Base-by-base conservation (phyloP, 2,113 vertebrate species). In the western clawed frog (Xenopus tropicalis) region DNA sequence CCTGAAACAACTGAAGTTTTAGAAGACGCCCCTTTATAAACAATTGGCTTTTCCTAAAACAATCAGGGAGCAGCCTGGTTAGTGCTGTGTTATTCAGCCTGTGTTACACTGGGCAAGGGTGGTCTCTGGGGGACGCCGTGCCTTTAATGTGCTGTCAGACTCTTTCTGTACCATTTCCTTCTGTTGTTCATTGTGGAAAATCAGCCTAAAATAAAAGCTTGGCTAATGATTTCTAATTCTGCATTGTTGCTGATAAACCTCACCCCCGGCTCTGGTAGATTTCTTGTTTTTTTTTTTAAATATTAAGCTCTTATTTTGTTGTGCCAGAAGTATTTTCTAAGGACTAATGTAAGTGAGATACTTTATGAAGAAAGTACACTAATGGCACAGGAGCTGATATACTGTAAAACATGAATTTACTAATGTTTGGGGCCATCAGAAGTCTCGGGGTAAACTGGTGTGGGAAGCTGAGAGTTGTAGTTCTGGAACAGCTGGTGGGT, bases 101-200 rank as follows among this genome's bases (percentile, higher is more conserved):
- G 25, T 25, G 21, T 52, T 77, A 80, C 79, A 74, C 82, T 80
- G 71, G 57, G 46, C 61, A 51, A 65, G 57, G 56, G 61, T 25
- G 72, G 83, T 82, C 79, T 79, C 77, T 10, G 75, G 74, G n/a
- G 81, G 75, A 75, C 68, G 59, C 17, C 65, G 61, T 79, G 22
- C 77, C 43, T 70, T 67, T 54, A 79, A 61, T 68, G 70, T 48
- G 46, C 46, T 48, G 46, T 12, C 1, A 48, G 13, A 48, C 13
- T 14, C 13, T 69, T 78, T 78, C 66, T 78, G 74, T 72, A 66
- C 79, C 61, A 80, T 74, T 83, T 81, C 70, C 74, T 64, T 54
- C 68, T 72, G 72, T 74, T 68, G 72, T 74, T 74, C 64, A 52
- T 37, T 52, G 29, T 44, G 58, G 19, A 67, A 64, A 68, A 68